Base-by-base conservation (phyloP, 2,113 vertebrate genomes). In the Neolamprologus kungweensis region DNA sequence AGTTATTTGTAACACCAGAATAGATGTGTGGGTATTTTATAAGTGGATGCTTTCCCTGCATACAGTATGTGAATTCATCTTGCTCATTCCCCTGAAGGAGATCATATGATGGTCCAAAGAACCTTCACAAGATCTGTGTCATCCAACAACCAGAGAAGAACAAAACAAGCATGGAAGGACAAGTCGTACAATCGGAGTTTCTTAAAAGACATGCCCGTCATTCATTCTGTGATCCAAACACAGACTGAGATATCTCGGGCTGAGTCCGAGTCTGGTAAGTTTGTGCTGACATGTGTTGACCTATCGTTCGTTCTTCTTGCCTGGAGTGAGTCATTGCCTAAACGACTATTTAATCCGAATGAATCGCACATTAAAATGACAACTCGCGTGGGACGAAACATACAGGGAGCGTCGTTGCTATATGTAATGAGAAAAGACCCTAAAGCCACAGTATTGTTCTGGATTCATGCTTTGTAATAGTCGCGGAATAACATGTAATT, bases 101-200 rank as follows among this genome's bases (percentile, higher is more conserved):
- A 93, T 93, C 92, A 93, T 92, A 93, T 93, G 94, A 93, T 85
- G 86, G 58, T 88, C 82, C 75, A 87, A 87, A 90, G 85, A 88
- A 91, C 37, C 31, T 81, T 68, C 73, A 89, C 89, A 89, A 91
- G 93, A 89, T 85, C 84, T 78, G 81, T 80, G 63, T 85, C 86
- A 87, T 85, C 87, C 85, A 82, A 85, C 65, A 91, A 80, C 50
- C 45, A 71, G 19, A 4, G 28, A 37, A 84, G 40, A 81, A 80
- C 57, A 89, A 79, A 87, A 84, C 51, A 75, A 71, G 55, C 51
- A 21, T 11, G 13, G 16, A 19, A 26, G 73, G 19, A 84, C 54
- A 28, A 71, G 58, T 3, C 3, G 45, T 53, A 13, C 2, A 19
- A n/a, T 31, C 23, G n/a, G 54, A 84, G 11, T 47, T 33, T 28